Evolutionary conservation across 2,888 invertebrate genomes (phyloP), one percentile per base, ranked within the genome.

Genomic region (Dilophus febrilis): DNA sequence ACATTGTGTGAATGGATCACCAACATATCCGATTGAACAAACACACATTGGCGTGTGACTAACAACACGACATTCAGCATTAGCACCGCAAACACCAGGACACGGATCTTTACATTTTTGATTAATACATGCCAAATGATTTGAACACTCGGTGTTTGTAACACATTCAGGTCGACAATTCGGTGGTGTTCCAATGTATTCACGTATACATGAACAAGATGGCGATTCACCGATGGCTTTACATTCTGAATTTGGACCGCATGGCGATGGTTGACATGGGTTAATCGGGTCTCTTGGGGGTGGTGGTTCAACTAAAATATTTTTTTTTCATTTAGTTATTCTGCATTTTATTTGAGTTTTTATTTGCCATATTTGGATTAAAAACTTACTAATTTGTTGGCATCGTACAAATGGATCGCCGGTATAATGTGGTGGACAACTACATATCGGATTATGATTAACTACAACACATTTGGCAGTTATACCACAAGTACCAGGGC

Each of bases 41-140:
- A 73, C 74, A 52, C 86, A 86, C 50, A 82, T 77, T 2, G 84
- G 82, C 53, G 77, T 72, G 51, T 77, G 77, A 47, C 72, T 74
- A 30, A 77, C 70, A 16, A 81, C 80, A 47, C 71, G 69, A 49
- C 85, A 85, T 44, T 71, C 71, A 6, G 87, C 76, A 51, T 78
- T 76, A 34, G 71, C 64, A 16, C 88, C 87, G 56, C 88, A 88
- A 37, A 85, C 81, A 28, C 86, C 86, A 43, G 76, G 77, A 53
- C 90, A 90, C 42, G 88, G 87, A 59, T 80, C 83, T 50, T 68
- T 66, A 57, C 88, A 90, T 55, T 72, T 77, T 60, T 85, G 81
- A 50, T 80, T 76, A 47, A 80, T 72, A 58, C 88, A 90, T 39
- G 87, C 86, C 49, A 80, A 64, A 38, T 72, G 71, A 47, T 71